These are phyloP conservation scores for Pseudococcus jackbeardsleyi DNA, from an alignment of 2,888 invertebrate species.

Conservation along the genomic window DNA sequence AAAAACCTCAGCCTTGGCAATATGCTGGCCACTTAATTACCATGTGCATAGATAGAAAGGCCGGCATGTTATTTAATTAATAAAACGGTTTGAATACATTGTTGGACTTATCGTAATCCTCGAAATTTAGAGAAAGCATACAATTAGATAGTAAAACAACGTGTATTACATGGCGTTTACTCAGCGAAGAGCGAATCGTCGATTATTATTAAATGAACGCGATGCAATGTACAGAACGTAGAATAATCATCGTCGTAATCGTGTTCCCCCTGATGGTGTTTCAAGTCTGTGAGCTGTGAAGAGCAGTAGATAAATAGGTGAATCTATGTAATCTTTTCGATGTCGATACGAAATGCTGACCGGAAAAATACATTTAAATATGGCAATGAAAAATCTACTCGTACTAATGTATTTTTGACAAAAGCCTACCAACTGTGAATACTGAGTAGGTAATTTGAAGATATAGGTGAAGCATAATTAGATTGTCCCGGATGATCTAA, in stretches of 20 bases:
- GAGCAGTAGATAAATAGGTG: neutral
- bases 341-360: neutral
- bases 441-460: neutral
- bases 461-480: neutral
- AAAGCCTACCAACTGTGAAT: neutral
- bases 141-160: conserved; percentile 1
- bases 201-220: neutral
- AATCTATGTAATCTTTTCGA: neutral
- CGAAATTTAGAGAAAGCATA: conserved; percentile 27
- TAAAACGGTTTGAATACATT: conserved; percentile 23
- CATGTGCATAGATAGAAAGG: conserved; percentile 11
- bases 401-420: neutral
- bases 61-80: conserved; percentile 21
- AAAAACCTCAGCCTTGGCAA: neutral
- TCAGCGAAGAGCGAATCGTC: neutral
- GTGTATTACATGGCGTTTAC: neutral
- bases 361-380: neutral
- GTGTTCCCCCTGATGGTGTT: neutral
- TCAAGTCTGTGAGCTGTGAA: neutral
- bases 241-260: conserved; percentile 6
- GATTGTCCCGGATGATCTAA: neutral
- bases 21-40: neutral
- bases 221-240: neutral
- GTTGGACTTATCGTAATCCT: conserved; percentile 21
- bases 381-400: conserved; percentile 29